These are phyloP conservation scores for Argynnis bischoffii DNA, from an alignment of 2,888 invertebrate species.

Conservation along the genomic window DNA sequence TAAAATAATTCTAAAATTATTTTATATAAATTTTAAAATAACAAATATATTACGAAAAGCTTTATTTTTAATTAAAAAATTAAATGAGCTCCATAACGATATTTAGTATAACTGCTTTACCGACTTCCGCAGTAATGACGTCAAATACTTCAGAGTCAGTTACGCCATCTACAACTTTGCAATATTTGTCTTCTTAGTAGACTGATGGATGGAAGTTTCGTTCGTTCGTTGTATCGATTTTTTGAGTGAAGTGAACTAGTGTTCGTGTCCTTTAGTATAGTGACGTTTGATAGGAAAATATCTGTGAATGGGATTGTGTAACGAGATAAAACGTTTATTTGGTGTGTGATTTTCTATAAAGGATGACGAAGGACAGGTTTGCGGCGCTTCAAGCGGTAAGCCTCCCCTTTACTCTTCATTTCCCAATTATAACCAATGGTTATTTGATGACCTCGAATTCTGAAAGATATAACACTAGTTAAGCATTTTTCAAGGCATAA, in stretches of 20 bases:
- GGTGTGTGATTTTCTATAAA: slow-evolving; percentile 85
- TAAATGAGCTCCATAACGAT: slow-evolving; percentile 28
- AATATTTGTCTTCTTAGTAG: slow-evolving; percentile 53
- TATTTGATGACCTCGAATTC: slow-evolving; percentile 73
- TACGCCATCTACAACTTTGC: slow-evolving; percentile 67
- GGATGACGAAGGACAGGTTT: slow-evolving; percentile 98
- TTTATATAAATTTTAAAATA: not conserved
- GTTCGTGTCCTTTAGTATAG: slow-evolving; percentile 88
- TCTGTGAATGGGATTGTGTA: slow-evolving; percentile 90
- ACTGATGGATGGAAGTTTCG: slow-evolving; percentile 83
- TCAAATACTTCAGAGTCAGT: slow-evolving; percentile 51
- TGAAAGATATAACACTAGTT: slow-evolving; percentile 60
- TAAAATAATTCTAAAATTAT: not conserved
- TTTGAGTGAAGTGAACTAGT: slow-evolving; percentile 87
- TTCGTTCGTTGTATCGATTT: slow-evolving; percentile 90
- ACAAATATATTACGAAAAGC: not conserved
- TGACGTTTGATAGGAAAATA: slow-evolving; percentile 87
- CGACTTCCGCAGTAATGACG: slow-evolving; percentile 60
- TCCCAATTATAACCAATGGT: slow-evolving; percentile 66
- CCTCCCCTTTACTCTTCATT: slow-evolving; percentile 57
- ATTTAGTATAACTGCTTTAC: slow-evolving; percentile 53
- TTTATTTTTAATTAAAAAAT: not conserved
- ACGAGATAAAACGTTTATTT: slow-evolving; percentile 85
- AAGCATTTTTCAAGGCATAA: slow-evolving; percentile 42
- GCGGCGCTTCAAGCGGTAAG: slow-evolving; percentile 97